A percentile compares a stretch with the other conserved stretches of the same genome.
Conservation (phyloP, 2,888 invertebrate genomes). For the Drosophila falleni region DNA sequence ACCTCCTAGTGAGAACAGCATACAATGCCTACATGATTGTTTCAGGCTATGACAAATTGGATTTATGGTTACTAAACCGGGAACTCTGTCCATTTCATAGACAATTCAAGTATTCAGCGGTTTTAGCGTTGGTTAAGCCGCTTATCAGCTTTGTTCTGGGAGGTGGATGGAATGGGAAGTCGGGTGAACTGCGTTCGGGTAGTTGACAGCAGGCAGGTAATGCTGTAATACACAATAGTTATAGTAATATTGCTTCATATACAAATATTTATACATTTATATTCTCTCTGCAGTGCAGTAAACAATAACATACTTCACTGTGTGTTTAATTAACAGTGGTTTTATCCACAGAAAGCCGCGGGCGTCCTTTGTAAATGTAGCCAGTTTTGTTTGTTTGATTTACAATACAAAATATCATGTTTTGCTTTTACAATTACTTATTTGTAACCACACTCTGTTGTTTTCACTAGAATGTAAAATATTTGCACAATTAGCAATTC, state of each 20-base stretch:
- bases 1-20: neutral
- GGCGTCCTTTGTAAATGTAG: neutral
- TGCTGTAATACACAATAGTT: slow-evolving; percentile 34
- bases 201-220: slow-evolving; percentile 47
- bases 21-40: slow-evolving; percentile 8
- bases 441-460: neutral
- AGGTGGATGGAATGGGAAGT: neutral
- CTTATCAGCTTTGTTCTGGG: slow-evolving; percentile 72
- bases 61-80: slow-evolving; percentile 24
- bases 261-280: neutral
- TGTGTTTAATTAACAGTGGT: slow-evolving; percentile 21
- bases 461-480: neutral
- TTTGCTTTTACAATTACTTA: neutral
- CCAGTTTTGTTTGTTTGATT: neutral
- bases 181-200: slow-evolving; percentile 39
- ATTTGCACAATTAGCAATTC: neutral
- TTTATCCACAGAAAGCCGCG: neutral
- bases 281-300: slow-evolving; percentile 8
- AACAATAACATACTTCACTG: slow-evolving; percentile 1
- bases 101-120: slow-evolving; percentile 24
- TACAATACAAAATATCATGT: neutral
- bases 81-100: slow-evolving; percentile 13
- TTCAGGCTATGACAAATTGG: slow-evolving; percentile 35
- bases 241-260: slow-evolving; percentile 3
- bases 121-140: slow-evolving; percentile 69